phyloP scores from a whole-genome alignment of 2,113 vertebrate genomes.

The Deroptyus accipitrinus region DNA sequence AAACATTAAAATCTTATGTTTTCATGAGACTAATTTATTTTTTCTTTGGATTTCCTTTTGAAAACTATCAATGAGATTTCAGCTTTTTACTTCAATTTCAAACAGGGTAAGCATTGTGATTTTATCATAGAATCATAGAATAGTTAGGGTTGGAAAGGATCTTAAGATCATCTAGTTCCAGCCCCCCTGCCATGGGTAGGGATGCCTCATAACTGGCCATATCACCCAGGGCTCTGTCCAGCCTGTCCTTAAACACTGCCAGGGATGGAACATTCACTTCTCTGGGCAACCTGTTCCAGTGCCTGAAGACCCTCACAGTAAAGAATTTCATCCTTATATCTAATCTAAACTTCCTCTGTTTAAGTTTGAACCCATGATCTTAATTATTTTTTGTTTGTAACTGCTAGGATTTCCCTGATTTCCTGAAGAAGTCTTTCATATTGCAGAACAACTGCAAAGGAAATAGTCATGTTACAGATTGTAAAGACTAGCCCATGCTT shows the following conservation, averaged over 20 bases:
- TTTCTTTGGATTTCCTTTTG: not conserved
- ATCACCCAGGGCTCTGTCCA: not conserved
- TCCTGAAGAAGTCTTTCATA: not conserved
- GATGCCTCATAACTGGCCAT: not conserved
- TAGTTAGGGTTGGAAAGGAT: not conserved
- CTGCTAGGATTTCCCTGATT: not conserved
- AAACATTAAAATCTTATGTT: not conserved
- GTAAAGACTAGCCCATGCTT: not conserved
- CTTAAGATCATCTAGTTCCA: not conserved
- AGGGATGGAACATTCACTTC: not conserved
- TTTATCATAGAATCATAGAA: not conserved
- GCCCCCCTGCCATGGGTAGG: not conserved
- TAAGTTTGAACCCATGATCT: not conserved
- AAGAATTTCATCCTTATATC: not conserved
- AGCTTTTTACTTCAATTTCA: not conserved
- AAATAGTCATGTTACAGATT: not conserved
- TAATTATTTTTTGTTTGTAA: not conserved
- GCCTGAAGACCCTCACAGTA: not conserved
- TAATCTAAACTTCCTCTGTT: not conserved
- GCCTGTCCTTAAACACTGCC: not conserved
- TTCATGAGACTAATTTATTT: not conserved
- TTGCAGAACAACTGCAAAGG: not conserved
- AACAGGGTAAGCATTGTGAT: not conserved
- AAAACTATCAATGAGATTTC: not conserved
- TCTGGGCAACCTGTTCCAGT: not conserved